Evolutionary conservation across 2,888 invertebrate species (phyloP), one percentile per base, ranked within the genome.

Genomic region (Dryococelus australis): DNA sequence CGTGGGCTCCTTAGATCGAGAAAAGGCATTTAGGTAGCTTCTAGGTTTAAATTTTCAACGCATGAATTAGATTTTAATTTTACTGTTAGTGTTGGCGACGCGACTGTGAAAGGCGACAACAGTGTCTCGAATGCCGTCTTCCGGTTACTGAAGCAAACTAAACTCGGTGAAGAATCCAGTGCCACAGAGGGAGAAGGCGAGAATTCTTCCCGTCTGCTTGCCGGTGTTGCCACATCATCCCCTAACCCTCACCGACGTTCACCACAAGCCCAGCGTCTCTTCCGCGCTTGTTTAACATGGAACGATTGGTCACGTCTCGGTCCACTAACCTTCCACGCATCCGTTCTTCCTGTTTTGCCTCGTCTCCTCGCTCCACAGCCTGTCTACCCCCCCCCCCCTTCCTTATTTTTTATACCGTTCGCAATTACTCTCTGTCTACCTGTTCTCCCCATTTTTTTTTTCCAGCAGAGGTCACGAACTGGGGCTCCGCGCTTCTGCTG

Each of bases 301-400:
- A n/a, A n/a, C n/a, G 65, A 65, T 65, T 65, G 65, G 65, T 65
- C 65, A 65, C 65, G 65, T 65, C 65, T 65, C 65, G 65, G 24
- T 65, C n/a, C 65, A 65, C 20, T 24, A 65, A 47, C 65, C n/a
- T n/a, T 65, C 65, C 65, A 65, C 65, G 24, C 65, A 65, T 65
- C 65, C 65, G 6, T n/a, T 65, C 65, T 65, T 65, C 65, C 65
- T 65, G 65, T 65, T 65, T 65, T n/a, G 8, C 65, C 24, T 65
- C 65, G 65, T 65, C 65, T 65, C 65, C 65, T 65, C 65, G 65
- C 65, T 65, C 65, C 65, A 65, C 65, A 65, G 6, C 65, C 65
- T 65, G 65, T 51, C n/a, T n/a, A n/a, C 65, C 20, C 8, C 16
- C 20, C 10, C 5, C 65, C 5, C 65, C 5, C 20, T 24, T 65